Percentiles rank a stretch among this genome's conserved stretches.
Evolutionary conservation across 1,140 invertebrate species (phyloP).

Genomic region (Drosophila fuyamai): DNA sequence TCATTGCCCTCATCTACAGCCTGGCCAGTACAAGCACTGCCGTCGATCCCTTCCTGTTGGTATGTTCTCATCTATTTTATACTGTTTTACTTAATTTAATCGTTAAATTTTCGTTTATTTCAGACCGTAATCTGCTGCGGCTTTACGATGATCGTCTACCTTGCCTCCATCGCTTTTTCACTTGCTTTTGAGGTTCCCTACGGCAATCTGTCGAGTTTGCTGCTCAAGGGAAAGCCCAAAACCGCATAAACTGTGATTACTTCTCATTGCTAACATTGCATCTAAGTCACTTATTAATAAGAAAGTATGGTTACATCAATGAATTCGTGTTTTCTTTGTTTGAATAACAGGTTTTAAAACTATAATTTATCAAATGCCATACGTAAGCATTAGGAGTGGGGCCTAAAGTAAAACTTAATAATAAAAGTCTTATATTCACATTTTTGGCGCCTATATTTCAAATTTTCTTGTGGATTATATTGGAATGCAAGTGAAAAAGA

Average conservation of each 20-base stretch:
- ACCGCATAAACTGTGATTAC: slow-evolving; percentile 66
- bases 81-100: background rate
- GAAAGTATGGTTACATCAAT: slow-evolving; percentile 24
- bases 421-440: too few species aligned
- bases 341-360: background rate
- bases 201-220: slow-evolving; percentile 74
- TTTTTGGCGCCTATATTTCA: background rate
- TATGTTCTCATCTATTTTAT: slow-evolving; percentile 21
- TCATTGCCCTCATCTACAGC: slow-evolving; percentile 72
- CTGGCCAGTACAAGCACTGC: slow-evolving; percentile 68
- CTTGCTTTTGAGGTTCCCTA: slow-evolving; percentile 82
- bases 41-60: slow-evolving; percentile 76
- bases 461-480: background rate
- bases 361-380: too few species aligned
- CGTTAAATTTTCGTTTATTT: slow-evolving; percentile 5
- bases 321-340: background rate
- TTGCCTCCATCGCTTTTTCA: slow-evolving; percentile 74
- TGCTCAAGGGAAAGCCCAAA: slow-evolving; percentile 59
- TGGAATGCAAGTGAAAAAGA: background rate
- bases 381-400: too few species aligned
- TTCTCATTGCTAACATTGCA: slow-evolving; percentile 26
- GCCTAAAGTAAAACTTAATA: too few species aligned
- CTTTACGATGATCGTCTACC: slow-evolving; percentile 74
- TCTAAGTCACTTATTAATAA: slow-evolving; percentile 48
- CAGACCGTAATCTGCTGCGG: slow-evolving; percentile 70